Conservation (phyloP, 2,888 invertebrate genomes). For the Abrostola triplasia region DNA sequence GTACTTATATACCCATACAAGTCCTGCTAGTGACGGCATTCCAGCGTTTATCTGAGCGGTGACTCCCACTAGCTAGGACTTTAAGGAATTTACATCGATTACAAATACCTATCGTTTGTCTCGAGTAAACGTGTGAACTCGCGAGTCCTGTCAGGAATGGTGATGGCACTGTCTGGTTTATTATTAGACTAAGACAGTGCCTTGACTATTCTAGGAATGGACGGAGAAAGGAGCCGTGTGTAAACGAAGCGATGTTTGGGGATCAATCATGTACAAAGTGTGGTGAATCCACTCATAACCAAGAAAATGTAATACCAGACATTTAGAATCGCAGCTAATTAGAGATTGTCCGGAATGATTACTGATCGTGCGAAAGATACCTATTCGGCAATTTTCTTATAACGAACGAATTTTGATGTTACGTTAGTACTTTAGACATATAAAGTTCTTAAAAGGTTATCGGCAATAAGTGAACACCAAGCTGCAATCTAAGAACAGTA, state of each 20-base stretch:
- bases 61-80: constrained; percentile 24
- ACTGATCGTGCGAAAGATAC: background rate
- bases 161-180: constrained; percentile 29
- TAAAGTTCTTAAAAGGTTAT: background rate
- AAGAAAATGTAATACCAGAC: no score
- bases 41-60: constrained; percentile 52
- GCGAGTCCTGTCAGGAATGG: constrained; percentile 31
- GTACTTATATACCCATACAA: constrained; percentile 40
- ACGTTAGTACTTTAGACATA: constrained; percentile 4
- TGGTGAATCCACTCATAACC: no score
- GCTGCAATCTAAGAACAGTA: background rate
- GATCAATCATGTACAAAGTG: no score
- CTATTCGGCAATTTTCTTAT: background rate
- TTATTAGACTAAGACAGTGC: constrained; percentile 23
- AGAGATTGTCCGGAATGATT: background rate
- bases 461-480: background rate
- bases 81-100: constrained; percentile 63
- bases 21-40: constrained; percentile 61
- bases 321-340: no score
- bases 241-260: background rate
- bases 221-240: background rate
- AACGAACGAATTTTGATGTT: no score
- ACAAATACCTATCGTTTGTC: constrained; percentile 57
- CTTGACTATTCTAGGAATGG: constrained; percentile 3
- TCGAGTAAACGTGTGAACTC: constrained; percentile 49